Evolutionary conservation across 2,113 vertebrate species (phyloP), one percentile per base, ranked within the genome.

Genomic region (Chelonoidis abingdonii): DNA sequence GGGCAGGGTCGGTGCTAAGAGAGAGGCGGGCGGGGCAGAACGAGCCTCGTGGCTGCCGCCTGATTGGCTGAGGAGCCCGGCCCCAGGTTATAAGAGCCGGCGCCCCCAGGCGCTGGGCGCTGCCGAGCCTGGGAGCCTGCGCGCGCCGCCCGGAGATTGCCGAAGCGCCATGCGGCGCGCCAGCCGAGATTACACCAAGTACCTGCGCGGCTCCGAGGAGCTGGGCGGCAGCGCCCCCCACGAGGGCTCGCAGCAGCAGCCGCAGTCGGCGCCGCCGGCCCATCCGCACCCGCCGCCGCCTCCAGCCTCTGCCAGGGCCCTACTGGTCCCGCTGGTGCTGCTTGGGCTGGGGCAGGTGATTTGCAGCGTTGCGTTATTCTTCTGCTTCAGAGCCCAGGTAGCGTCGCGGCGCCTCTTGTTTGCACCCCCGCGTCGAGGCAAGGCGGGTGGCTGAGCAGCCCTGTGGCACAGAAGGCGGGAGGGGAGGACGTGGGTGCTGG

Each of bases 361-460:
- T n/a, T 99, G 99, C 97, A 99, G 99, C 93, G 98, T 99, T 76
- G 99, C 99, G 6, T 98, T 99, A 88, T 98, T 99, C 92, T 97
- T 99, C 85, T 99, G 99, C 98, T 98, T 99, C 97, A 98, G 99
- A 92, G 99, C 99, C 57, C 99, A 99, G 98, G 98, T 99, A 97
- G 98, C 98, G 98, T 57, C 41, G 10, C 52, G 62, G 29, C 49
- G 5, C 72, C 44, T 10, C 19, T 1, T 13, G 53, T 11, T 21
- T 13, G 81, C 44, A n/a, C 84, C 5, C 72, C 1, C 7, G 5
- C 47, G 38, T 3, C 29, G 1, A 9, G 47, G 56, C 24, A 4
- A 52, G 22, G 38, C n/a, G 50, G 1, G 31, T 41, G 25, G 35
- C 47, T 7, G 47, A 53, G 35, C 44, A 84, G 6, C 79, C 88